Evolutionary conservation across 1,140 invertebrate genomes (phyloP).

Genomic region (Caenorhabditis brenneri): DNA sequence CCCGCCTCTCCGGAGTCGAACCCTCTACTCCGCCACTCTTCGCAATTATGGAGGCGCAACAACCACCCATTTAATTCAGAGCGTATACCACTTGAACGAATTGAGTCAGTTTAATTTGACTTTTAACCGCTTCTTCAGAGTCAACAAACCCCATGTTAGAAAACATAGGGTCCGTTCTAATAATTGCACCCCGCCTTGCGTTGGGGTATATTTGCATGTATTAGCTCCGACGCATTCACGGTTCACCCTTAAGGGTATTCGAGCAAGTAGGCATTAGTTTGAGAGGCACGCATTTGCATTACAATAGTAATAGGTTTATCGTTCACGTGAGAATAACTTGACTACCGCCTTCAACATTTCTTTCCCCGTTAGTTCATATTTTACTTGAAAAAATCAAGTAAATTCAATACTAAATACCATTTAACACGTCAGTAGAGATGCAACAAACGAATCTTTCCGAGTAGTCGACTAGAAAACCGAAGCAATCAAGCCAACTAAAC

Average conservation of each 20-base stretch:
- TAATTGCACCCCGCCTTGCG: conserved; percentile 60
- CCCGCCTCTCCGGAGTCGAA: conserved; percentile 73
- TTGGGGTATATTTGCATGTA: conserved; percentile 75
- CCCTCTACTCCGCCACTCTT: conserved; percentile 78
- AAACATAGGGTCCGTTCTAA: conserved; percentile 65
- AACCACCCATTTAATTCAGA: conserved; percentile 85
- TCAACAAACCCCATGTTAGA: conserved; percentile 75
- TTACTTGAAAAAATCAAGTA: no score
- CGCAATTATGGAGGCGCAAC: conserved; percentile 81
- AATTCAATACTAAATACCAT: no score
- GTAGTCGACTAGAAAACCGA: no score
- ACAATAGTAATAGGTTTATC: conserved; percentile 8
- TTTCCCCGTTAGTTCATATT: no score
- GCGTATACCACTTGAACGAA: conserved; percentile 85
- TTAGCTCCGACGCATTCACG: no score
- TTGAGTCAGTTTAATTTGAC: conserved; percentile 79
- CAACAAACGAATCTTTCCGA: neutral
- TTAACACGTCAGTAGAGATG: neutral
- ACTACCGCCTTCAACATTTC: no score
- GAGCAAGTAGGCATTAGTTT: no score
- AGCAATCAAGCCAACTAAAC: no score
- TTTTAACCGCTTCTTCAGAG: conserved; percentile 82
- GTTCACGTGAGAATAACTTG: no score
- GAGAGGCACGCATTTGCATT: no score
- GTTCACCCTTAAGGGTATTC: no score